These are phyloP conservation scores for Ictalurus furcatus DNA, from an alignment of 2,113 vertebrate genomes.

Conservation along the genomic window DNA sequence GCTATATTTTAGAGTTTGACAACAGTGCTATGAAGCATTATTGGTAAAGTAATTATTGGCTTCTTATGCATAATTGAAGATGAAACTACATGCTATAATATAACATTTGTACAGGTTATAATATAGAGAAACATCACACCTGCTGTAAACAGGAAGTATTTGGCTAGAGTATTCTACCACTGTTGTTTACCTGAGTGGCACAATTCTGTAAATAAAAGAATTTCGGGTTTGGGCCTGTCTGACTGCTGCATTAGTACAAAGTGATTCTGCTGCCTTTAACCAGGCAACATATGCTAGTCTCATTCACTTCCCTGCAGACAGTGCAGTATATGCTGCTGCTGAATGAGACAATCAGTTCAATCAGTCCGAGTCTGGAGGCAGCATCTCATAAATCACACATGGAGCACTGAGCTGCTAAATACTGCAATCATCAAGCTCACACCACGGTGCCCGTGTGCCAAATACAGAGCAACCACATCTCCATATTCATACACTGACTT, in stretches of 20 bases:
- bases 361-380: constrained; percentile 40
- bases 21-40: not conserved
- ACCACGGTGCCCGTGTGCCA: not conserved
- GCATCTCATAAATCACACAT: constrained; percentile 50
- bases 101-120: not conserved
- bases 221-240: not conserved
- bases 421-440: constrained; percentile 41
- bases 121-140: not conserved
- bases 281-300: constrained; percentile 12
- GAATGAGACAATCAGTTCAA: constrained; percentile 53
- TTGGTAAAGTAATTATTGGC: not conserved
- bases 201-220: not conserved
- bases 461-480: constrained; percentile 32
- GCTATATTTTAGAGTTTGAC: not conserved
- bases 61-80: not conserved
- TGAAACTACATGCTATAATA: no score
- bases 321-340: constrained; percentile 12
- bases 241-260: not conserved
- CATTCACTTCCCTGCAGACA: constrained; percentile 7
- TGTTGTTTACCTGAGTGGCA: not conserved
- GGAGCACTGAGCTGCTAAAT: constrained; percentile 35
- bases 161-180: not conserved
- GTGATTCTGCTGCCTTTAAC: constrained; percentile 19
- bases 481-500: constrained; percentile 45
- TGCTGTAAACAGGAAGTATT: not conserved